Evolutionary conservation across 1,140 invertebrate genomes (phyloP), one percentile per base, ranked within the genome.

Genomic region (Solenopsis fugax): DNA sequence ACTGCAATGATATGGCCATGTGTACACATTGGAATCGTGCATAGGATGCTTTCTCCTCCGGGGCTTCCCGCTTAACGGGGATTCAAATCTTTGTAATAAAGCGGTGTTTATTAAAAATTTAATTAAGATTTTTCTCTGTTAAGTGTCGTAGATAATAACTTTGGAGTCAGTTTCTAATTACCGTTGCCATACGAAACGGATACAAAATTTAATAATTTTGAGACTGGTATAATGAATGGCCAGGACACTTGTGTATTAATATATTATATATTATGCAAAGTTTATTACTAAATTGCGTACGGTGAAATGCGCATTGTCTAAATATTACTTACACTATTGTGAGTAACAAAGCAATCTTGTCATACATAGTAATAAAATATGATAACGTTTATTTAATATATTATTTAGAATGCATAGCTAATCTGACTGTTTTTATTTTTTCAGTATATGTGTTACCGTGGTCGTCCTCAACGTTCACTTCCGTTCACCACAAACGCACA

Each of bases 361-460:
- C 18, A 21, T 64, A 64, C 4, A n/a, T 21, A 72, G 34, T n/a
- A 16, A 77, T 4, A 48, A 64, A 62, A 77, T 45, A 45, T 77
- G 4, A 2, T 45, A 12, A 52, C 0, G 21, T 13, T 62, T 65
- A 41, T 29, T 60, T 24, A 4, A 76, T 41, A 24, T n/a, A 2
- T 60, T 60, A 16, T 29, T 45, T 58, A 58, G 16, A 56, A 18
- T 16, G 24, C n/a, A 29, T 77, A 1, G 45, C 29, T 62, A 3
- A 34, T 29, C 9, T 69, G 18, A 65, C 21, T 41, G 3, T 62
- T 24, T 64, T 82, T 12, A 60, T 45, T 71, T 54, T 86, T 96
- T 96, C 96, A 98, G 98, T 95, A 99, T 99, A 96, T 98, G 99
- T 94, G 98, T 99, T 85, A 99, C 99, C n/a, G 99, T 99, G 81